These are phyloP conservation scores for Eretmochelys imbricata DNA, from an alignment of 2,113 vertebrate species.

Conservation along the genomic window DNA sequence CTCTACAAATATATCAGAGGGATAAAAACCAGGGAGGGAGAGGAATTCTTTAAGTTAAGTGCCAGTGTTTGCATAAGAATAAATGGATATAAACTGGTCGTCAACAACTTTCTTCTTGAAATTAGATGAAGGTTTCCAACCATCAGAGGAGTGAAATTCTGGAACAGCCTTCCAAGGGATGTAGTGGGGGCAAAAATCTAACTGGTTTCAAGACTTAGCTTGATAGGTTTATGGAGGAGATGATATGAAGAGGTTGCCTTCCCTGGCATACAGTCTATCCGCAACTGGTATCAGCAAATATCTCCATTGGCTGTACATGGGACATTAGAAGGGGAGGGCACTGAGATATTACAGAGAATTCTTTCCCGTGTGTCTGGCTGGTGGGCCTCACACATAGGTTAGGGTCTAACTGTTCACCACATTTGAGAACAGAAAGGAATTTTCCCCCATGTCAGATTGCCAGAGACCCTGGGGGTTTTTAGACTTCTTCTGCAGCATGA, in stretches of 20 bases:
- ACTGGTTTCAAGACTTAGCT: not conserved
- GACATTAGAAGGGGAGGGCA: not conserved
- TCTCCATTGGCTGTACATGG: rapidly evolving
- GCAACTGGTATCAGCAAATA: not conserved
- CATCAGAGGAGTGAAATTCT: not conserved
- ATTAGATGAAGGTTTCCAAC: not conserved
- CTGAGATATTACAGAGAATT: not conserved
- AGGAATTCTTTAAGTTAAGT: not conserved
- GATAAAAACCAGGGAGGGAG: not conserved
- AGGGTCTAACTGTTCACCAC: not conserved
- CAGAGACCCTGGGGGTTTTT: not conserved
- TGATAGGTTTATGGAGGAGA: not conserved
- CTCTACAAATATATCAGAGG: not conserved
- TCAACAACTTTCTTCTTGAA: not conserved
- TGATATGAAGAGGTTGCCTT: not conserved
- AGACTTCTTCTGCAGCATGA: not conserved
- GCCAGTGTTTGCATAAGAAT: not conserved
- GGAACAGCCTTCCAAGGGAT: no score
- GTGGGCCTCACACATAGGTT: not conserved
- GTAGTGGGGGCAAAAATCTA: not conserved
- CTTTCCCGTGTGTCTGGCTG: not conserved
- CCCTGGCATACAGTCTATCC: not conserved
- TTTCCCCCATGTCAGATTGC: not conserved
- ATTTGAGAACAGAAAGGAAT: not conserved
- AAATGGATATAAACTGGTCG: not conserved